Percentiles rank a stretch among this genome's conserved stretches.
These are phyloP conservation scores for Bombus terrestris DNA, from an alignment of 1,140 invertebrate species.

Conservation along the genomic window DNA sequence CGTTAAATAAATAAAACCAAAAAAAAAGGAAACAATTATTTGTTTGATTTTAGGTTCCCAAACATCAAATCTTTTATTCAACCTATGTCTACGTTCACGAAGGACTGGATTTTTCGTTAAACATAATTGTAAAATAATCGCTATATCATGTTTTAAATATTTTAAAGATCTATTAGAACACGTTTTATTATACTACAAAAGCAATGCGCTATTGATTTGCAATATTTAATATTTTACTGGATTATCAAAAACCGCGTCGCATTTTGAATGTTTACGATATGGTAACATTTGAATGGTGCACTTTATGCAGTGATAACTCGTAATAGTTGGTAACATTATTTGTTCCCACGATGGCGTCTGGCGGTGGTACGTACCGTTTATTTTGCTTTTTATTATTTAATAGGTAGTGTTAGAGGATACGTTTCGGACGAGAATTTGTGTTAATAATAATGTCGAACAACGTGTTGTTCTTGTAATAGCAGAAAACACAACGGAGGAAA, in stretches of 20 bases:
- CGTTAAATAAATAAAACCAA: constrained; percentile 79
- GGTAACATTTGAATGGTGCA: constrained; percentile 41
- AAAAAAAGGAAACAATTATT: constrained; percentile 43
- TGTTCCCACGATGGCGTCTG: constrained; percentile 73
- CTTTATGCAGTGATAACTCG: constrained; percentile 30
- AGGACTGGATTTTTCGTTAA: neutral
- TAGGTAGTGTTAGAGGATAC: constrained; percentile 11
- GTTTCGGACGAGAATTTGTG: neutral
- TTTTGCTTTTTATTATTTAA: constrained; percentile 57
- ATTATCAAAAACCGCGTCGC: neutral
- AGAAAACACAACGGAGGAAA: constrained; percentile 69
- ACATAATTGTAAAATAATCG: neutral
- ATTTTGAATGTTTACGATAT: neutral
- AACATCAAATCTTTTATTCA: neutral
- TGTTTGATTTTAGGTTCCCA: neutral
- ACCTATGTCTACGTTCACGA: no score
- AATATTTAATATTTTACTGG: neutral
- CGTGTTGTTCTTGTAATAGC: constrained; percentile 32
- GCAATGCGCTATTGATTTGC: neutral
- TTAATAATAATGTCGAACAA: constrained; percentile 2
- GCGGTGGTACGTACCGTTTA: constrained; percentile 69
- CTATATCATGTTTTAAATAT: no score
- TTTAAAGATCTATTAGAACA: neutral
- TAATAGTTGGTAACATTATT: constrained; percentile 59
- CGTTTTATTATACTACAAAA: constrained; percentile 7